A percentile compares a stretch with the other conserved stretches of the same genome.
Evolutionary conservation across 2,113 vertebrate genomes (phyloP).

Genomic region (Scolopax mira): DNA sequence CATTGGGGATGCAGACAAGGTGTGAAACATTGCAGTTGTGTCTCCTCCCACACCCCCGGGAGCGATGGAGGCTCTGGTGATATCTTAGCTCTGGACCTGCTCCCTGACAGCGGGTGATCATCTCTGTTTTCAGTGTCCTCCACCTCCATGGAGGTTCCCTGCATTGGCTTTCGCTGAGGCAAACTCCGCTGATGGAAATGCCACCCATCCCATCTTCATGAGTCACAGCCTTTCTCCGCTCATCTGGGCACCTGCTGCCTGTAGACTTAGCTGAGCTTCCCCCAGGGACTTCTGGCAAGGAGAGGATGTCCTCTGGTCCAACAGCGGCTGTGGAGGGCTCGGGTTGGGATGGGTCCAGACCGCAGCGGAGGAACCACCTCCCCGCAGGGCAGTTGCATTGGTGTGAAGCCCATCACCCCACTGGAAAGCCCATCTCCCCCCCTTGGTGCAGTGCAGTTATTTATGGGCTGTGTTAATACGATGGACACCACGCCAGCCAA

Average conservation of each 20-base stretch:
- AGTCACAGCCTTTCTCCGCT: neutral
- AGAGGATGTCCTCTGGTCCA: neutral
- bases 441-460: fast-evolving
- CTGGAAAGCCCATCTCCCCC: neutral
- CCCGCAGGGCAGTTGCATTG: neutral
- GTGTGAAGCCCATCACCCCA: neutral
- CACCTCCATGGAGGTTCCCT: neutral
- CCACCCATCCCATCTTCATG: neutral
- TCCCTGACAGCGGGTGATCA: neutral
- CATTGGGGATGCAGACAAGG: neutral
- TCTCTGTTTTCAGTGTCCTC: neutral
- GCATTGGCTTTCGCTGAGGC: neutral
- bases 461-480: neutral
- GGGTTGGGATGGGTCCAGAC: fast-evolving
- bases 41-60: neutral
- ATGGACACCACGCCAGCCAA: neutral
- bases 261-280: neutral
- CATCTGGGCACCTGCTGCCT: neutral
- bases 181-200: neutral
- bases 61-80: neutral
- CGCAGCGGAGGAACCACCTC: neutral
- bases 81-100: neutral
- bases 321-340: neutral
- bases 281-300: neutral
- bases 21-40: neutral